These are phyloP conservation scores for Dendrolimus houi DNA, from an alignment of 2,888 invertebrate species.

Conservation along the genomic window DNA sequence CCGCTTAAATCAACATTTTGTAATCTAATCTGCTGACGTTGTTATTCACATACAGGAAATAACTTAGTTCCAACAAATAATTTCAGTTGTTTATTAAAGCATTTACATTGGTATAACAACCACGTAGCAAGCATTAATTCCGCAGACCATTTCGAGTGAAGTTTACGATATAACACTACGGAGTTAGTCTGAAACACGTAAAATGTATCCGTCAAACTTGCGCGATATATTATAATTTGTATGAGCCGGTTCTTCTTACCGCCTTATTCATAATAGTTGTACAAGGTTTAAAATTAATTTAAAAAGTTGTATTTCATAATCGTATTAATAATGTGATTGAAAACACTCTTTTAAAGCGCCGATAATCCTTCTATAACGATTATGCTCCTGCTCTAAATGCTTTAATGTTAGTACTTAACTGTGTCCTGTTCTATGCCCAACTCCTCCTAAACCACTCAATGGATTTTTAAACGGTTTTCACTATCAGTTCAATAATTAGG, in stretches of 20 bases:
- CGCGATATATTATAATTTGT: not conserved
- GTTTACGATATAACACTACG: slow-evolving; percentile 56
- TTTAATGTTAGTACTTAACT: no score
- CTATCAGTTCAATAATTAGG: no score
- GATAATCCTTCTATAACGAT: no score
- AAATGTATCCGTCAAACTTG: not conserved
- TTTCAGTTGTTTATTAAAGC: slow-evolving; percentile 20
- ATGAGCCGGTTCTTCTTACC: not conserved
- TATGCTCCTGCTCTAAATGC: no score
- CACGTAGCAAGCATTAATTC: slow-evolving; percentile 67
- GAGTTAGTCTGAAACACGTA: slow-evolving; percentile 31
- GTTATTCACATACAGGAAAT: slow-evolving; percentile 12
- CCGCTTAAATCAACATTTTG: slow-evolving; percentile 7
- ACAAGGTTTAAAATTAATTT: no score
- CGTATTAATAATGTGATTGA: no score
- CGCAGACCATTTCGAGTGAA: slow-evolving; percentile 59
- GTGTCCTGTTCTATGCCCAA: no score
- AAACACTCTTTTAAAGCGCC: no score
- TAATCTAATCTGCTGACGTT: slow-evolving; percentile 13
- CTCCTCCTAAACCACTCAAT: no score
- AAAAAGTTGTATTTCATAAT: no score
- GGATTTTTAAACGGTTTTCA: no score
- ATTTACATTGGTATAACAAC: slow-evolving; percentile 48
- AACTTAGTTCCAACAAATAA: slow-evolving; percentile 16
- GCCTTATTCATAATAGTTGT: no score